A percentile compares a stretch with the other conserved stretches of the same genome.
phyloP scores from a whole-genome alignment of 2,888 invertebrate species.

The Cetonia aurata region DNA sequence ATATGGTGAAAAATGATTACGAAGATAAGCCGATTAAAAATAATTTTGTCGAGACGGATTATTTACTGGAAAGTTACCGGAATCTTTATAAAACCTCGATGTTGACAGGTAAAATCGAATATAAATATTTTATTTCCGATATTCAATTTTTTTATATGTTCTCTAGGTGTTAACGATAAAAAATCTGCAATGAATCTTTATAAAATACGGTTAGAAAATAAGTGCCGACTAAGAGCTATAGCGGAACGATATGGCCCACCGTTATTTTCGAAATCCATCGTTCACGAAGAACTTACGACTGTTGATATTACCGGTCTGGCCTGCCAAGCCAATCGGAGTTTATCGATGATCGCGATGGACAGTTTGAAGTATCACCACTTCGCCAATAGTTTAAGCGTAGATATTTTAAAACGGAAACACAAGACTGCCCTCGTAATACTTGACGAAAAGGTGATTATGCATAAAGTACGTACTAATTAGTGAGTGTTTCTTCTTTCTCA shows the following conservation, averaged over 20 bases:
- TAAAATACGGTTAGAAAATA: conserved; percentile 53
- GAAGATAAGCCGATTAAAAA: conserved; percentile 21
- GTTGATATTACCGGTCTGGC: conserved; percentile 68
- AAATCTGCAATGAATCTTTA: conserved; percentile 69
- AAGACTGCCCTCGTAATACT: conserved; percentile 79
- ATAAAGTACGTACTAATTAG: conserved; percentile 36
- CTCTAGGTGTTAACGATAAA: conserved; percentile 65
- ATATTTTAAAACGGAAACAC: conserved; percentile 72
- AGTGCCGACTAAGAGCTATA: conserved; percentile 56
- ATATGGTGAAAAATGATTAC: conserved; percentile 22
- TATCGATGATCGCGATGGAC: conserved; percentile 80
- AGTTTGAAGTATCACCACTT: conserved; percentile 79
- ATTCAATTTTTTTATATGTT: neutral
- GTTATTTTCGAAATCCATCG: conserved; percentile 56
- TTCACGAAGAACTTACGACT: conserved; percentile 56
- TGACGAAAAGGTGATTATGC: conserved; percentile 74
- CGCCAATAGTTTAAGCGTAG: conserved; percentile 80
- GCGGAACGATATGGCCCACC: conserved; percentile 46
- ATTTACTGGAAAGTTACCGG: conserved; percentile 34
- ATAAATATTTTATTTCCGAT: conserved; percentile 21
- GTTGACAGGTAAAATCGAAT: conserved; percentile 49
- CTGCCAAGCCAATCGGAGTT: conserved; percentile 72
- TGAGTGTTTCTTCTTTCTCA: conserved; percentile 61
- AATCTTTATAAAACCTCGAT: conserved; percentile 51
- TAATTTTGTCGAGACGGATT: conserved; percentile 16